phyloP scores from a whole-genome alignment of 2,888 invertebrate genomes.

The Amphiduros pacificus region DNA sequence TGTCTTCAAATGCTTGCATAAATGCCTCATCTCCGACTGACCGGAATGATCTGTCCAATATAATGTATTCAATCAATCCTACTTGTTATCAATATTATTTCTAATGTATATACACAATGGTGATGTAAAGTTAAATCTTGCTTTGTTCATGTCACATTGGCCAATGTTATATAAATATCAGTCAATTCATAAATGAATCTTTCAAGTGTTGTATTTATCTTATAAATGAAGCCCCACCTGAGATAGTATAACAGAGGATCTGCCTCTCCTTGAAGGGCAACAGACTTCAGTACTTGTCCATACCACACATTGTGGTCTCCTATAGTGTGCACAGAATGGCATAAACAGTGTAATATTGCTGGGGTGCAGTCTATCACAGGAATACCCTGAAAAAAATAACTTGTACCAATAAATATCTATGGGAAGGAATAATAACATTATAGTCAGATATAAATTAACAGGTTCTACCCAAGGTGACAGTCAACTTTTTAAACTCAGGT shows the following conservation, averaged over 20 bases:
- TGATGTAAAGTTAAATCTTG: no score
- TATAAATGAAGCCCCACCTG: conserved; percentile 41
- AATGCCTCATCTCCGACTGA: conserved; percentile 56
- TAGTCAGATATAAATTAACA: no score
- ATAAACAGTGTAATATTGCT: conserved; percentile 50
- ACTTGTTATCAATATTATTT: background rate
- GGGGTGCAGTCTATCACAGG: conserved; percentile 47
- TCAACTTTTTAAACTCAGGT: no score
- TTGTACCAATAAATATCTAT: background rate
- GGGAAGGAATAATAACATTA: background rate
- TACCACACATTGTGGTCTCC: conserved; percentile 58
- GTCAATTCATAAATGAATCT: background rate
- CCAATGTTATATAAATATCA: no score
- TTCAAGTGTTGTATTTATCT: no score
- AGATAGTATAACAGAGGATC: conserved; percentile 51
- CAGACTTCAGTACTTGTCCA: conserved; percentile 44
- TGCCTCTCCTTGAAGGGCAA: conserved; percentile 35
- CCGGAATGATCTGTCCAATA: conserved; percentile 42
- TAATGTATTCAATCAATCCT: background rate
- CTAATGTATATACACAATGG: background rate
- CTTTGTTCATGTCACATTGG: no score
- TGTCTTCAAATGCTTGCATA: conserved; percentile 55
- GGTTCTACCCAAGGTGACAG: no score
- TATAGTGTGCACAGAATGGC: conserved; percentile 44
- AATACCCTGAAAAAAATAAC: conserved; percentile 37